Base-by-base conservation (phyloP, 2,888 invertebrate genomes). In the Ophion ellenae region DNA sequence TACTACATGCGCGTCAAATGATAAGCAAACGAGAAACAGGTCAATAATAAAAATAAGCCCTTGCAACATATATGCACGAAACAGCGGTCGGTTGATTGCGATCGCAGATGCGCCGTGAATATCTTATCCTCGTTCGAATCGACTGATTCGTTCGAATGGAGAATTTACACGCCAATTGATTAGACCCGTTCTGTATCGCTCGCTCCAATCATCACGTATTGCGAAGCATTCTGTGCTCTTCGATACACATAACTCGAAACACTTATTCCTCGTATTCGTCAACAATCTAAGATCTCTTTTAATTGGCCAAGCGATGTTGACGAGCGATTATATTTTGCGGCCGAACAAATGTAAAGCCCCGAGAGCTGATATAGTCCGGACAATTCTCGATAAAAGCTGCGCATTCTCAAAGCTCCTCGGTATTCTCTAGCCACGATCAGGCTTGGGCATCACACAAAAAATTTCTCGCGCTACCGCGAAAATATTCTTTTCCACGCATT, bases 351-450 rank as follows among this genome's bases (percentile, higher is more conserved):
- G 14, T 47, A 53, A 28, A 11, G 70, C 47, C 4, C 14, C 47
- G 28, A 53, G 24, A 28, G 70, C 47, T 70, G 53, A 53, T 11
- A 28, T 45, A 45, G 11, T 47, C 24, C 7, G n/a, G 1, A 28
- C 3, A 47, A 70, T 47, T 70, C 53, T 70, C 47, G 28, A 70
- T 70, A 70, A 70, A 70, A 53, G 53, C 47, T 24, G 47, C 47
- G 28, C 24, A 7, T 17, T 53, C 17, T 7, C 47, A 17, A 28
- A 70, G 47, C 70, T 9, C 7, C 28, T 70, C 28, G 20, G n/a
- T 9, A 70, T 14, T 53, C 28, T 6, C 28, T 28, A 47, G 17
- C 24, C 47, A 47, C 47, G 24, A 1, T 14, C 17, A 14, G 28
- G 9, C 28, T 53, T 17, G 9, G 17, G 2, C 10, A 47, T 2